phyloP scores from a whole-genome alignment of 2,113 vertebrate species.

The Corvus moneduloides region DNA sequence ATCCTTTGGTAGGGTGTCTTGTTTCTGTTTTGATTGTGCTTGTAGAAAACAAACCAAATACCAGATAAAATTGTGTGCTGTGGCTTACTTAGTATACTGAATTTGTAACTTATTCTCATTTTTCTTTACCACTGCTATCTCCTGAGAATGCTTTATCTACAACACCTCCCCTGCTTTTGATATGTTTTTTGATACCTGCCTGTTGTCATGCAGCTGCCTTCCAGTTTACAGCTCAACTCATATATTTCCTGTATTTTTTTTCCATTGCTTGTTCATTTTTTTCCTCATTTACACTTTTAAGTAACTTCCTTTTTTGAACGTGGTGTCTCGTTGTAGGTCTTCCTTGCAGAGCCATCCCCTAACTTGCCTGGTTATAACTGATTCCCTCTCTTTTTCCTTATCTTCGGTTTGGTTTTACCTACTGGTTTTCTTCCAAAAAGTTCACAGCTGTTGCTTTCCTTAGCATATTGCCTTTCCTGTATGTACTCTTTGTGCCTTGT shows the following conservation, averaged over 20 bases:
- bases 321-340: not conserved
- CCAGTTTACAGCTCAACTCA: not conserved
- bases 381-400: not conserved
- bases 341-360: not conserved
- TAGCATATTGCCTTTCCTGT: not conserved
- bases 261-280: not conserved
- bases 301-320: not conserved
- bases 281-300: not conserved
- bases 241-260: not conserved
- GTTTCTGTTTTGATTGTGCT: not conserved
- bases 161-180: not conserved
- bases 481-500: not conserved
- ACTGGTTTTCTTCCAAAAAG: not conserved
- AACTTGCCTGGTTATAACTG: not conserved
- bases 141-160: not conserved
- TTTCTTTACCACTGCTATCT: not conserved
- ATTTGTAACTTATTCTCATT: not conserved
- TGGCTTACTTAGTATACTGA: not conserved
- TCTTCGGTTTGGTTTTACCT: not conserved
- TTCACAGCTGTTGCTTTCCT: not conserved
- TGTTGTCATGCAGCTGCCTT: not conserved
- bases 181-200: not conserved
- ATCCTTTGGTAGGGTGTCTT: not conserved
- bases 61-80: not conserved
- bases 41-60: not conserved